Conservation (phyloP, 1,140 invertebrate genomes). For the Linepithema humile region DNA sequence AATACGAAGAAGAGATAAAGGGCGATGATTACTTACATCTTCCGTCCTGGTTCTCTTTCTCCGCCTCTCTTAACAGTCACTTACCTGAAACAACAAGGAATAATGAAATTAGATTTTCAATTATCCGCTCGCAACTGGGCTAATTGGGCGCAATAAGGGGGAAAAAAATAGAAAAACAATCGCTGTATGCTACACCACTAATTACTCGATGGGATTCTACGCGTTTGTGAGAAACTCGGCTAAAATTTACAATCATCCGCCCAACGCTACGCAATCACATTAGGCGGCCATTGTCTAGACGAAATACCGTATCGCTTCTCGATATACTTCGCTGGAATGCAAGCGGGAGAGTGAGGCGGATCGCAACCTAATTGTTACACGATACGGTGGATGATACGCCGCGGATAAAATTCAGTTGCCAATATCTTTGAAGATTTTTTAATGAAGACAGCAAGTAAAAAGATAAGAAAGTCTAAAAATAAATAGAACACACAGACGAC, state of each 20-base stretch:
- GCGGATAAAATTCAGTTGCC: not conserved
- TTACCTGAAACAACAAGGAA: constrained; percentile 82
- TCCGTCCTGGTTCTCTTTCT: not conserved
- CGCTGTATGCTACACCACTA: constrained; percentile 21
- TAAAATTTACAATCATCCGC: constrained; percentile 41
- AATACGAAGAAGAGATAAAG: constrained; percentile 78
- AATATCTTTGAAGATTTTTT: not conserved
- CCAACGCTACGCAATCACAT: constrained; percentile 49
- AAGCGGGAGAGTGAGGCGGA: constrained; percentile 17
- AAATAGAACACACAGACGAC: not conserved
- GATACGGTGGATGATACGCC: constrained; percentile 10
- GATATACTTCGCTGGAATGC: constrained; percentile 29
- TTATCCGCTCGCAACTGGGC: not conserved
- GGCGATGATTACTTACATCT: constrained; percentile 79
- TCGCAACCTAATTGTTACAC: constrained; percentile 40
- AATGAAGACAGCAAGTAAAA: not conserved
- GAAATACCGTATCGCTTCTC: constrained; percentile 39
- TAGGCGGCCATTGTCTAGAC: constrained; percentile 42
- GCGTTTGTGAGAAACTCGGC: constrained; percentile 46
- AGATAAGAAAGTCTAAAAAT: not conserved
- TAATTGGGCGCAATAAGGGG: constrained; percentile 28
- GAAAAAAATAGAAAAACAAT: constrained; percentile 44
- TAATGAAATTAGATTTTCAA: constrained; percentile 77
- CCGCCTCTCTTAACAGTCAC: constrained; percentile 48
- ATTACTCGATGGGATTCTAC: constrained; percentile 45